phyloP scores from a whole-genome alignment of 2,113 vertebrate species.

The Trematocara variabile region DNA sequence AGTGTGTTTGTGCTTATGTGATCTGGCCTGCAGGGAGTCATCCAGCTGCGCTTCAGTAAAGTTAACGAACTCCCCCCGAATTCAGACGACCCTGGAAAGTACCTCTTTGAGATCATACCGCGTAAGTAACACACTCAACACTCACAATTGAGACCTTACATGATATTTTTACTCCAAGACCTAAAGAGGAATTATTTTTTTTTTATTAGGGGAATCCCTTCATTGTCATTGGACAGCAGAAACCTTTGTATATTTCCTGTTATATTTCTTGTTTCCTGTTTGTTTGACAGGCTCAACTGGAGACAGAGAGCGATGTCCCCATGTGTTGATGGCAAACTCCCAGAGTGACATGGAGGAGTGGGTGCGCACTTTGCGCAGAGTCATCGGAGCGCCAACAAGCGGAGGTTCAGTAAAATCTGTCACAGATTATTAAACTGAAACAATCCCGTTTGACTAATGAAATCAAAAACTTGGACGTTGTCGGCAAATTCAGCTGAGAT shows the following conservation, averaged over 20 bases:
- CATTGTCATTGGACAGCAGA: neutral
- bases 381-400: slow-evolving; percentile 71
- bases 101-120: slow-evolving; percentile 90
- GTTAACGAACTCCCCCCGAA: slow-evolving; percentile 81
- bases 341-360: slow-evolving; percentile 93
- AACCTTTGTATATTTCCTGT: neutral
- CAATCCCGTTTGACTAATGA: neutral
- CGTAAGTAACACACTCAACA: slow-evolving; percentile 69
- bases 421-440: neutral
- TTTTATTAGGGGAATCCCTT: neutral
- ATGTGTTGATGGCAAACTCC: slow-evolving; percentile 89
- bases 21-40: slow-evolving; percentile 76
- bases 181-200: neutral
- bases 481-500: neutral
- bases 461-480: neutral
- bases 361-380: slow-evolving; percentile 84
- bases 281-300: slow-evolving; percentile 65
- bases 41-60: slow-evolving; percentile 82
- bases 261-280: neutral
- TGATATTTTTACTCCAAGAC: neutral
- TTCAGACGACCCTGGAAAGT: slow-evolving; percentile 85
- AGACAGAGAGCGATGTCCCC: slow-evolving; percentile 81
- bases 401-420: slow-evolving; percentile 77
- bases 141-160: neutral
- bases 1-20: neutral